These are phyloP conservation scores for Ceuthmochares aereus DNA, from an alignment of 2,113 vertebrate species.

Conservation along the genomic window DNA sequence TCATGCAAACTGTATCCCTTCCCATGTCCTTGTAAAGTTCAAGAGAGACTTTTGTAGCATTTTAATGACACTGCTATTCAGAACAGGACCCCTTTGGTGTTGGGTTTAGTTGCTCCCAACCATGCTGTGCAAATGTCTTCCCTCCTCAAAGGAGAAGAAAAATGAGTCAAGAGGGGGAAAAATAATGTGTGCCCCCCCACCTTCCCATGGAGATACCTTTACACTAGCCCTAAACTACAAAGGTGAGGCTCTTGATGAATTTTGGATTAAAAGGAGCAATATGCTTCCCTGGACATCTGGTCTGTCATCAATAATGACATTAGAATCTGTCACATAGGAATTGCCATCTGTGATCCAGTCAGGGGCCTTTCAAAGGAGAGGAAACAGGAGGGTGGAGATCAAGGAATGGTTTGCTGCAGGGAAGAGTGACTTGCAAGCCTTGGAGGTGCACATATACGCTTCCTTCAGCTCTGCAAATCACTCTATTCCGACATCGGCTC, in stretches of 20 bases:
- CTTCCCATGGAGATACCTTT: slow-evolving; percentile 2
- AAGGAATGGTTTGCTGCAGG: neutral
- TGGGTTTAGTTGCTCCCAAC: neutral
- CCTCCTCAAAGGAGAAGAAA: neutral
- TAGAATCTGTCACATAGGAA: slow-evolving; percentile 41
- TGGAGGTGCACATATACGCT: neutral
- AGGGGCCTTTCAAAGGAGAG: slow-evolving; percentile 23
- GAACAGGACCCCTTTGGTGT: neutral
- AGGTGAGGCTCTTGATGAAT: slow-evolving; percentile 46
- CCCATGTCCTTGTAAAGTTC: neutral
- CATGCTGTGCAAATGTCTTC: neutral
- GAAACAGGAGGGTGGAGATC: neutral
- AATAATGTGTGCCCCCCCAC: neutral
- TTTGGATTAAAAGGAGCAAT: slow-evolving; percentile 28
- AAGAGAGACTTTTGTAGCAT: neutral
- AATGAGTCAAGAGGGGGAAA: neutral
- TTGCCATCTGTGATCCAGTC: slow-evolving; percentile 20
- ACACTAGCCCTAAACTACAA: neutral
- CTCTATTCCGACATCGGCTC: neutral
- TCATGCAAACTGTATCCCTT: neutral
- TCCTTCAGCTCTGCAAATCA: neutral
- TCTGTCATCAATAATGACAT: slow-evolving; percentile 18
- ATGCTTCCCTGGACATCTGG: slow-evolving; percentile 29
- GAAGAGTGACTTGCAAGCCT: neutral
- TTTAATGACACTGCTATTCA: neutral